phyloP scores from a whole-genome alignment of 2,888 invertebrate genomes.

The Drosophila prolongata region DNA sequence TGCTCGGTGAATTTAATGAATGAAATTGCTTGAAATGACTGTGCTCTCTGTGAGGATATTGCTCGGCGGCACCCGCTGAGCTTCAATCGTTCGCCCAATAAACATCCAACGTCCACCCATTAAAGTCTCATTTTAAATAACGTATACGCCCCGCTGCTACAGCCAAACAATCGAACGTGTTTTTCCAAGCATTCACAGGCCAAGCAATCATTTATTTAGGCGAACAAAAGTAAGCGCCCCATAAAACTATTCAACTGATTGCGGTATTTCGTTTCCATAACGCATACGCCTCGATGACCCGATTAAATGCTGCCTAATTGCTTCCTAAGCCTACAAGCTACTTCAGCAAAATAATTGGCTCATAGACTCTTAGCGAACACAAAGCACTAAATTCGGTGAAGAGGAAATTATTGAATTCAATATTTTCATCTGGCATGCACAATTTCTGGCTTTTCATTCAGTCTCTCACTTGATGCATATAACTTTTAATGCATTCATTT shows the following conservation, averaged over 20 bases:
- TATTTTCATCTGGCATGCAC: conserved; percentile 6
- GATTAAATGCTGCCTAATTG: conserved; percentile 23
- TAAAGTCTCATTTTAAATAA: conserved; percentile 16
- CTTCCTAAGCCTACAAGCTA: conserved; percentile 16
- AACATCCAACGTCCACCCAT: conserved; percentile 27
- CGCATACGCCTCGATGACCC: conserved; percentile 39
- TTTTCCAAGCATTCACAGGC: conserved; percentile 24
- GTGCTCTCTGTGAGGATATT: conserved; percentile 2
- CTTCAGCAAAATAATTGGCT: conserved; percentile 1
- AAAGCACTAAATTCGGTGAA: conserved; percentile 43
- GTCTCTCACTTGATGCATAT: not conserved
- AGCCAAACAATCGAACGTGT: conserved; percentile 17
- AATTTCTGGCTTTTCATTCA: conserved; percentile 10
- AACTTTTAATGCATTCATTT: conserved; percentile 48
- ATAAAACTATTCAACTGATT: conserved; percentile 7
- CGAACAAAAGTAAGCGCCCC: not conserved
- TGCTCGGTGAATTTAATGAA: conserved; percentile 31
- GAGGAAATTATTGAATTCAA: conserved; percentile 20
- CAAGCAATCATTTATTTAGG: conserved; percentile 21
- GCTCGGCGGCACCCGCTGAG: conserved; percentile 3
- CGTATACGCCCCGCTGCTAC: conserved; percentile 26
- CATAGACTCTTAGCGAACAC: conserved; percentile 27
- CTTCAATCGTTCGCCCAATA: conserved; percentile 14
- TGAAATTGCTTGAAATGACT: conserved; percentile 8
- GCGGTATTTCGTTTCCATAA: conserved; percentile 17